Evolutionary conservation across 2,888 invertebrate genomes (phyloP), one percentile per base, ranked within the genome.

Genomic region (Beris morrisii): DNA sequence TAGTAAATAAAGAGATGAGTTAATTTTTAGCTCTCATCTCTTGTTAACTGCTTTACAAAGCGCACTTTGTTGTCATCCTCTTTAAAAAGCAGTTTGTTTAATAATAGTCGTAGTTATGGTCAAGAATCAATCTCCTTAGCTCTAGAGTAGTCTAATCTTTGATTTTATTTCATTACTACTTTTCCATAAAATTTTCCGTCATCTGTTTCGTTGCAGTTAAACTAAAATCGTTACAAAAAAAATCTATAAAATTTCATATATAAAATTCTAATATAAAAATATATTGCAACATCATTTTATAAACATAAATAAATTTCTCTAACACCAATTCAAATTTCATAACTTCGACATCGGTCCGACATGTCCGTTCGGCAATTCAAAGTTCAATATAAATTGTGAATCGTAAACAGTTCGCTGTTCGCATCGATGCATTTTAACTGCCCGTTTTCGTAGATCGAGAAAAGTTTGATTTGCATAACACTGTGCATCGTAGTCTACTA

Each of bases 361-460:
- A 45, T 70, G 69, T 4, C 46, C 64, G 68, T 71, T 52, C 22
- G 57, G 56, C 2, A 63, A 65, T 9, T 66, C 22, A 43, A 71
- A 61, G 66, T 71, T 71, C 31, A 70, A 46, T 46, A 58, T 50
- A 4, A 65, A 46, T 44, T 52, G 31, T 1, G 46, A 48, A 64
- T 48, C 30, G 45, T 65, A 52, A 1, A 46, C 15, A 22, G 63
- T 46, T 38, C 28, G 56, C 4, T 64, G 48, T 52, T 74, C 74
- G 61, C 67, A 69, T 5, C 82, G 75, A 71, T 81, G 79, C 3
- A 80, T 72, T 12, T 70, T 73, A 53, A 74, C 72, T 0, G 74
- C 74, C 15, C 69, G 67, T 4, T 75, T 71, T 2, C 83, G 79
- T 54, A 82, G 75, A 28, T 78, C 73, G 11, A 76, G 74, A 4